phyloP scores from a whole-genome alignment of 2,113 vertebrate genomes.

The Alligator sinensis region DNA sequence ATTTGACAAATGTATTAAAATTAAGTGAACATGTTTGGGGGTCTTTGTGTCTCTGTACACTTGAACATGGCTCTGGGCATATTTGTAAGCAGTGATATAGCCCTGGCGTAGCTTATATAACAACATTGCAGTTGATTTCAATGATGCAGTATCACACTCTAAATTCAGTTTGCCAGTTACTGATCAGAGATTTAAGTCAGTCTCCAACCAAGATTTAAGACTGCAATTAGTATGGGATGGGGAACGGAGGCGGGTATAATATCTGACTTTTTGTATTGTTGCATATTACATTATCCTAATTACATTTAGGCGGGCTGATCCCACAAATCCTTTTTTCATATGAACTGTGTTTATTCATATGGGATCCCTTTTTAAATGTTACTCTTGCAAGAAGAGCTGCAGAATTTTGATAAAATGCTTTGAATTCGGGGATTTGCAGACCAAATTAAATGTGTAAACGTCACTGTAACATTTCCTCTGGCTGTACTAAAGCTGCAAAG shows the following conservation, averaged over 20 bases:
- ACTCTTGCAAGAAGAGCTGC: neutral
- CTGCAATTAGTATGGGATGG: slow-evolving; percentile 46
- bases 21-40: neutral
- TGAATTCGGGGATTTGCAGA: neutral
- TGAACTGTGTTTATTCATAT: slow-evolving; percentile 19
- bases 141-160: neutral
- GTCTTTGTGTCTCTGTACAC: neutral
- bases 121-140: slow-evolving; percentile 43
- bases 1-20: neutral
- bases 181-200: no score
- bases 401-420: slow-evolving; percentile 8
- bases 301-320: slow-evolving; percentile 32
- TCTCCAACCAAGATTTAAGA: neutral
- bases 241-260: slow-evolving; percentile 53
- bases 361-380: slow-evolving; percentile 46
- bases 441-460: neutral
- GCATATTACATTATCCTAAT: neutral
- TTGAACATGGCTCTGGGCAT: neutral
- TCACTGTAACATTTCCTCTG: neutral
- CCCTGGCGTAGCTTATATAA: neutral
- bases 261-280: slow-evolving; percentile 53
- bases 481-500: neutral
- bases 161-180: no score
- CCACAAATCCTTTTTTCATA: slow-evolving; percentile 54
- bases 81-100: neutral